Percentiles rank a stretch among this genome's conserved stretches.
Conservation (phyloP, 2,113 vertebrate species). For the Eulacestoma nigropectus region DNA sequence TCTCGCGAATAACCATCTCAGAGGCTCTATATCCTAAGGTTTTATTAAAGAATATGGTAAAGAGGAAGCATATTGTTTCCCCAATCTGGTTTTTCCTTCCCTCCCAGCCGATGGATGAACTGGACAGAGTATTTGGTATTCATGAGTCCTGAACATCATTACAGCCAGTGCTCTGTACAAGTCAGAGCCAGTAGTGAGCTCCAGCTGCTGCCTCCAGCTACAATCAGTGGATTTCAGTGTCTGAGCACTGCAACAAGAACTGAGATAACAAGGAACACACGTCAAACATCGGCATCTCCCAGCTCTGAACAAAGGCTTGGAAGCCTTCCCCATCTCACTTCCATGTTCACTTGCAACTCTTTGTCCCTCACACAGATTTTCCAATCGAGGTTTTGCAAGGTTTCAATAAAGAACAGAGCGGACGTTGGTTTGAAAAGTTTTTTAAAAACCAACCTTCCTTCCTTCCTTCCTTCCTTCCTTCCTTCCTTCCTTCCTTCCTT, state of each 20-base stretch:
- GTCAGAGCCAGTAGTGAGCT: neutral
- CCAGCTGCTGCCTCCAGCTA: constrained; percentile 30
- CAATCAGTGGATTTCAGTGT: neutral
- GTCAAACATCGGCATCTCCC: neutral
- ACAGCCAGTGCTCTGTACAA: neutral
- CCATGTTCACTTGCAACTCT: neutral
- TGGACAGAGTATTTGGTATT: neutral
- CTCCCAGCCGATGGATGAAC: constrained; percentile 6
- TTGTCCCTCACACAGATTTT: neutral
- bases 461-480: too few relatives aligned
- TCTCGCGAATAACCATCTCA: neutral
- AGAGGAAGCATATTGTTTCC: neutral
- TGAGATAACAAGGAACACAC: neutral
- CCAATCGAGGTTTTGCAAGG: neutral
- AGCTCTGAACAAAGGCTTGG: neutral
- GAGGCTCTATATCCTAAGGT: neutral
- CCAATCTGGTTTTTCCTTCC: neutral
- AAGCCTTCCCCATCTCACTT: neutral
- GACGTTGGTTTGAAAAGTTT: neutral
- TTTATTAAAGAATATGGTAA: neutral
- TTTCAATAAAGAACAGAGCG: neutral
- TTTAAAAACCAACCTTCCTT: too few relatives aligned
- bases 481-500: too few relatives aligned
- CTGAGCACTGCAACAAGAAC: neutral
- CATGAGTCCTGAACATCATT: neutral